Percentiles rank a stretch among this genome's conserved stretches.
phyloP scores from a whole-genome alignment of 2,888 invertebrate species.

The Campoletis raptor region DNA sequence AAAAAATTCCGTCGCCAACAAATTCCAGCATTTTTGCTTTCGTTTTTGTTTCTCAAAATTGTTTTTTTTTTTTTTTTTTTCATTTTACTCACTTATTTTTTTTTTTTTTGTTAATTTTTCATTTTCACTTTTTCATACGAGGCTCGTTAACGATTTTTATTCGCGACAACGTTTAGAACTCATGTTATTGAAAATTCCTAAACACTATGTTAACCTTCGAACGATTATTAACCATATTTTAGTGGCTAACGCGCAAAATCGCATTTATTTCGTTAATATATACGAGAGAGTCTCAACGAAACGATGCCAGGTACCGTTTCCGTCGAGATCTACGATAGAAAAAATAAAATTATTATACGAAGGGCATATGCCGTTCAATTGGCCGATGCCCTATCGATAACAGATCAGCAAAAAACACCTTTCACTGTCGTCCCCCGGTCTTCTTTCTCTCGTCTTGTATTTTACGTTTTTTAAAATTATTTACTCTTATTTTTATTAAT shows the following conservation, averaged over 20 bases:
- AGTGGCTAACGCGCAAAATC: slow-evolving; percentile 52
- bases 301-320: slow-evolving; percentile 56
- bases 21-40: slow-evolving; percentile 33
- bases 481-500: slow-evolving; percentile 31
- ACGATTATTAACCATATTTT: slow-evolving; percentile 52
- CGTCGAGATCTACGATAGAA: slow-evolving; percentile 71
- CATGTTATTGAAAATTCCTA: slow-evolving; percentile 59
- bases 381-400: slow-evolving; percentile 71
- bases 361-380: slow-evolving; percentile 60
- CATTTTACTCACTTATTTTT: neutral
- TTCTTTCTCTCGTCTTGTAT: slow-evolving; percentile 36
- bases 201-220: slow-evolving; percentile 65
- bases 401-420: slow-evolving; percentile 73
- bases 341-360: slow-evolving; percentile 76
- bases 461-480: neutral
- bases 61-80: slow-evolving; percentile 9
- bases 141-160: slow-evolving; percentile 52
- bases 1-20: slow-evolving; percentile 42
- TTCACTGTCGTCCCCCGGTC: slow-evolving; percentile 64
- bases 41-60: slow-evolving; percentile 11
- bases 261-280: slow-evolving; percentile 51
- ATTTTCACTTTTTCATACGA: slow-evolving; percentile 7
- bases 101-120: slow-evolving; percentile 8
- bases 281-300: slow-evolving; percentile 66
- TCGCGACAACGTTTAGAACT: slow-evolving; percentile 53